These are phyloP conservation scores for Geococcyx californianus DNA, from an alignment of 2,113 vertebrate genomes.

Conservation along the genomic window DNA sequence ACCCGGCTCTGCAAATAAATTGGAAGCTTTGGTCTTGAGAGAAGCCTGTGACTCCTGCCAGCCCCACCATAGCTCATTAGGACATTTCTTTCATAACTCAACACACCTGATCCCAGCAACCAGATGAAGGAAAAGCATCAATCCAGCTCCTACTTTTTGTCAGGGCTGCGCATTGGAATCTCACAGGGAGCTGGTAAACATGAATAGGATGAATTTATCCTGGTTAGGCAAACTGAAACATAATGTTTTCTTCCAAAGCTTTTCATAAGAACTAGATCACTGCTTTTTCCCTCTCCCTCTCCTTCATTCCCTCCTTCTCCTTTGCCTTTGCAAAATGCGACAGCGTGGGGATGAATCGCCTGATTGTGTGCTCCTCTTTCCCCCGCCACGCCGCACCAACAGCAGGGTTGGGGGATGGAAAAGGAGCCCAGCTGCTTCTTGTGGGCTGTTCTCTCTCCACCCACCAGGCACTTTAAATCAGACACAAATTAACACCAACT, in stretches of 20 bases:
- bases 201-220: not conserved
- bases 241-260: not conserved
- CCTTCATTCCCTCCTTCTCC: constrained; percentile 1
- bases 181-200: accelerated
- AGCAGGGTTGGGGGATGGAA: constrained; percentile 70
- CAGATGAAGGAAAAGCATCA: not conserved
- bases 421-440: constrained; percentile 69
- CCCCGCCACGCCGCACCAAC: constrained; percentile 24
- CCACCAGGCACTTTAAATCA: constrained; percentile 70
- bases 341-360: constrained; percentile 49
- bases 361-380: constrained; percentile 50
- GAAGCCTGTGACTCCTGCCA: not conserved
- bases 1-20: not conserved
- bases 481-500: constrained; percentile 64
- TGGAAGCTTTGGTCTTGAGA: not conserved
- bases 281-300: not conserved
- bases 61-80: not conserved
- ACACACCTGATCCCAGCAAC: not conserved
- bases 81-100: not conserved
- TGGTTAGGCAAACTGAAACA: not conserved
- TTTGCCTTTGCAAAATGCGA: not conserved
- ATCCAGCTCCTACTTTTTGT: not conserved
- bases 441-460: constrained; percentile 69
- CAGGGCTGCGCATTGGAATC: not conserved
- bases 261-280: not conserved